phyloP scores from a whole-genome alignment of 30 jellyfish, hydroid and myxozoan genomes.

The Aurelia aurita region DNA sequence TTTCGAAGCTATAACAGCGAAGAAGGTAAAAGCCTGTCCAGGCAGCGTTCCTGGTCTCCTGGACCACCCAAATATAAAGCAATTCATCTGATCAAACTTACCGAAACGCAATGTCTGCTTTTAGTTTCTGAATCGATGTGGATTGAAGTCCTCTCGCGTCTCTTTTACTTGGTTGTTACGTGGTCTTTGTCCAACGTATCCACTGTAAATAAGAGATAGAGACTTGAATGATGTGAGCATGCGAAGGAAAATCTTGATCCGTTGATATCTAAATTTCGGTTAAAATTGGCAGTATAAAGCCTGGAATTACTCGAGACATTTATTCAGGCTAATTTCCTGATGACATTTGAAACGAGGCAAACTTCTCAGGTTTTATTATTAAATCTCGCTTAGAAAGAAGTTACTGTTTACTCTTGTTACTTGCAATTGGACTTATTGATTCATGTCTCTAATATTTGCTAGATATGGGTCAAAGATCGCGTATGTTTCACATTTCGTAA shows the following conservation, averaged over 20 bases:
- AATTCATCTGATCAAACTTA: no score
- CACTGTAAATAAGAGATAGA: constrained; percentile 2
- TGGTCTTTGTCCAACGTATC: background rate
- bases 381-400: constrained; percentile 6
- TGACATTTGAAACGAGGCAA: constrained; percentile 50
- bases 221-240: background rate
- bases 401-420: constrained; percentile 29
- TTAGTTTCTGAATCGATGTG: no score
- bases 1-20: no score
- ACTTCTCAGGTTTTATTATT: constrained; percentile 3
- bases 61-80: no score
- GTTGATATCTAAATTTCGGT: background rate
- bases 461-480: constrained; percentile 28
- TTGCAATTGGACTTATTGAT: constrained; percentile 50
- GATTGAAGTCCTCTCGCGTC: no score
- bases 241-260: constrained; percentile 1
- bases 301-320: background rate
- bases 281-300: constrained; percentile 16
- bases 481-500: constrained; percentile 10
- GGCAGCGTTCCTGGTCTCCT: no score
- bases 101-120: no score
- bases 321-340: constrained; percentile 33
- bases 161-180: background rate
- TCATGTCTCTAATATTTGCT: constrained; percentile 46
- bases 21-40: no score